Conservation (phyloP, 2,888 invertebrate species). For the Philaethria dido region DNA sequence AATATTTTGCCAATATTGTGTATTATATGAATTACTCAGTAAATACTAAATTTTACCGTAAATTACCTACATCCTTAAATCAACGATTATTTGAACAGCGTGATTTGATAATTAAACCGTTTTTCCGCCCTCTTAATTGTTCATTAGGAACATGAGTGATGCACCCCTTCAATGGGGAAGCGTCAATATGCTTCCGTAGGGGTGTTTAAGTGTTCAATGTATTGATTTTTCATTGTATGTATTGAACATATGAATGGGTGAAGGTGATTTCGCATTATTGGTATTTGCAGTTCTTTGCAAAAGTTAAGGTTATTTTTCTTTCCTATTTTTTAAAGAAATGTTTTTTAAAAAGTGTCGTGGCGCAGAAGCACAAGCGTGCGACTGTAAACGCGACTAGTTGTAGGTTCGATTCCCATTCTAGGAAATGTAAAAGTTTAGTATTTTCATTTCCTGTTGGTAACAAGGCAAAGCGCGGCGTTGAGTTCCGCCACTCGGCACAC, state of each 20-base stretch:
- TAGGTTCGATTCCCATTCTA: too few species aligned
- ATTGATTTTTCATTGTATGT: conserved; percentile 9
- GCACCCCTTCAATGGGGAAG: conserved; percentile 1
- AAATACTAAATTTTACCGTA: neutral
- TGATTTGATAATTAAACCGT: conserved; percentile 3
- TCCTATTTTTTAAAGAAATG: too few species aligned
- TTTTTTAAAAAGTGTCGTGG: too few species aligned
- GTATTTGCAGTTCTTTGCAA: neutral
- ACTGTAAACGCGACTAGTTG: too few species aligned
- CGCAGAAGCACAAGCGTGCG: too few species aligned
- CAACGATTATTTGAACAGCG: conserved; percentile 2
- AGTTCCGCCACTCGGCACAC: too few species aligned
- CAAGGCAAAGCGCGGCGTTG: too few species aligned
- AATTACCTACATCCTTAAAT: conserved; percentile 2
- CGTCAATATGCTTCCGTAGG: conserved; percentile 14
- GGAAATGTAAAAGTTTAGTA: too few species aligned
- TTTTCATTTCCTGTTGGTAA: too few species aligned
- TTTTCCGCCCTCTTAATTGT: conserved; percentile 1
- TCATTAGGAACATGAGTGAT: neutral
- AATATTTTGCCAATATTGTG: neutral
- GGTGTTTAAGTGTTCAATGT: conserved; percentile 4
- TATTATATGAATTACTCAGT: neutral
- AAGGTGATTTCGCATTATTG: neutral
- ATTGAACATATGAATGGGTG: neutral
- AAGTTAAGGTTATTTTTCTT: too few species aligned